A percentile compares a stretch with the other conserved stretches of the same genome.
Conservation (phyloP, 1,140 invertebrate genomes). For the Brachionus sp. region DNA sequence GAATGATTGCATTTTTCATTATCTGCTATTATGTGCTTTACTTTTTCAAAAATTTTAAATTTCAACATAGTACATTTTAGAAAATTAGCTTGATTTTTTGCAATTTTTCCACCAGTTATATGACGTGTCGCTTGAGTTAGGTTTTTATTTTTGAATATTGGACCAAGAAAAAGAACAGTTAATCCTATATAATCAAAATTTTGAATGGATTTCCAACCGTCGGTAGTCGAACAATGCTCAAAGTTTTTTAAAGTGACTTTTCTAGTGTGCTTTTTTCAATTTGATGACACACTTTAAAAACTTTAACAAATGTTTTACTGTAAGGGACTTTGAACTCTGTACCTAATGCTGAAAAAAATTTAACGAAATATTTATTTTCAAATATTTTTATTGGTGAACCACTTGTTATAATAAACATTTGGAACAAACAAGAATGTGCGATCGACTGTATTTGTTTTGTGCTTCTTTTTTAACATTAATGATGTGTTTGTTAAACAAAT, state of each 20-base stretch:
- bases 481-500: too few species aligned
- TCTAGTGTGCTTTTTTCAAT: not conserved
- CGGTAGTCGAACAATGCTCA: not conserved
- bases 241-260: not conserved
- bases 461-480: too few species aligned
- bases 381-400: too few species aligned
- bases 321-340: too few species aligned
- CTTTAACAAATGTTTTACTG: too few species aligned
- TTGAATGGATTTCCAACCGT: not conserved
- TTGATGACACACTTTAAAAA: too few species aligned
- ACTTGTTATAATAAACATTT: too few species aligned
- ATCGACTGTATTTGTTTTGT: too few species aligned
- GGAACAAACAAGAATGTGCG: too few species aligned
- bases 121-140: not conserved
- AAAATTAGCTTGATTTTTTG: not conserved
- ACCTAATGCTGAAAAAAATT: too few species aligned
- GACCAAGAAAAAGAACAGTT: not conserved
- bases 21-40: not conserved
- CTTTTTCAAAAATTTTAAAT: not conserved
- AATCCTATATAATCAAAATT: not conserved
- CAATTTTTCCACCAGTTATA: not conserved
- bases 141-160: not conserved
- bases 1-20: too few species aligned
- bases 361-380: too few species aligned
- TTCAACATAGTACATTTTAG: not conserved